Base-by-base conservation (phyloP, 2,113 vertebrate genomes). In the Montifringilla adamsi region DNA sequence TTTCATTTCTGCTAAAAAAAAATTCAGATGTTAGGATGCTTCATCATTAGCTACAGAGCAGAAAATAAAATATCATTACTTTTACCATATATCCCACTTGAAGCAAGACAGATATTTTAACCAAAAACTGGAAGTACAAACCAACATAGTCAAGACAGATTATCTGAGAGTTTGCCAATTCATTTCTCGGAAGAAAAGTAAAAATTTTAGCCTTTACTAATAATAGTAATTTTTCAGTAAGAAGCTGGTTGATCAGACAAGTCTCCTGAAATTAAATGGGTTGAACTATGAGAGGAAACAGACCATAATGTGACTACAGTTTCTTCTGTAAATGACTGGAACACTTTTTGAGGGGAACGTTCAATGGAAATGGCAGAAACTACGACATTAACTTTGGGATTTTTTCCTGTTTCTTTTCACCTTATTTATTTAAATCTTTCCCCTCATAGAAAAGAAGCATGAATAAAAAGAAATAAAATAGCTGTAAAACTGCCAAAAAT, bases 1-100 rank as follows among this genome's bases (percentile, higher is more conserved):
- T 91, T 93, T 94, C 53, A 62, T 83, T 92, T 89, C 64, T 93
- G 60, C 83, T 80, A 91, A 47, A 73, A 94, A 92, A 91, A 91
- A 77, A 10, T 20, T 88, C 58, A 95, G 90, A 64, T 24, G 4
- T 63, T 74, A 56, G 62, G 50, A 93, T 47, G 30, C 62, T 76
- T 74, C 59, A 83, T 89, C 84, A 93, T 87, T 90, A 95, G 53
- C 85, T 91, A 41, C 28, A 88, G 69, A 92, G 31, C 69, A 94
- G 81, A 92, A 91, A 93, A 84, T 37, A 83, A 90, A 81, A 89
- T 28, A 21, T 26, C 41, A 58, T 41, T 8, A 49, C 33, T 95
- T 89, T 82, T 46, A 84, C 47, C 56, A 37, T 84, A 43, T 53
- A 74, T 56, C 28, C 17, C 41, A 33, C 69, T 79, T 60, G 63